A percentile compares a stretch with the other conserved stretches of the same genome.
Conservation (phyloP, 2,888 invertebrate genomes). For the Agrilus cyanescens region DNA sequence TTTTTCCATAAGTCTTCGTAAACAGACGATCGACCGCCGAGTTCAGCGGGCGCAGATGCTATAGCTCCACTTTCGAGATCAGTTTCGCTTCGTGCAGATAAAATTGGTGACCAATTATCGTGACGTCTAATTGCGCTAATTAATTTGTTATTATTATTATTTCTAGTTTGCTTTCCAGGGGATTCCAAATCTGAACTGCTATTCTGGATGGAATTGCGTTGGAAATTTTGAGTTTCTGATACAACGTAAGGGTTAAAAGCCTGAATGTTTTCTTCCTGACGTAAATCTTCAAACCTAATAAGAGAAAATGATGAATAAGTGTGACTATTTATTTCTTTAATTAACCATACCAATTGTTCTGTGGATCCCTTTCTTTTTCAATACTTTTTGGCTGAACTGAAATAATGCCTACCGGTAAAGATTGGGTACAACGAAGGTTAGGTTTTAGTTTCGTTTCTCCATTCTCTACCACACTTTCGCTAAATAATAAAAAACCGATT, state of each 20-base stretch:
- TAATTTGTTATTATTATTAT: conserved; percentile 18
- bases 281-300: conserved; percentile 29
- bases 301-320: conserved; percentile 1
- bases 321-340: no score
- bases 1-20: conserved; percentile 13
- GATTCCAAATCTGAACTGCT: no score
- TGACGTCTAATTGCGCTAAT: no score
- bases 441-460: conserved; percentile 38
- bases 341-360: conserved; percentile 10
- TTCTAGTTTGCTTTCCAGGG: conserved; percentile 5
- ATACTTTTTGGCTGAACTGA: conserved; percentile 16
- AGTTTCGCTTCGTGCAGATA: conserved; percentile 30
- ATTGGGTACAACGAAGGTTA: conserved; percentile 34
- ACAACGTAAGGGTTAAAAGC: no score
- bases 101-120: conserved; percentile 30
- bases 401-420: conserved; percentile 33
- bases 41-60: conserved; percentile 30
- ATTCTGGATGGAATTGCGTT: no score
- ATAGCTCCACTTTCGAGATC: conserved; percentile 28
- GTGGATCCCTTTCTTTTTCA: conserved; percentile 7
- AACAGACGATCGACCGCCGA: conserved; percentile 17
- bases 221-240: no score
- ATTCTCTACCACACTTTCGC: conserved; percentile 47
- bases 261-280: no score
- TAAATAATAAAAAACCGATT: conserved; percentile 24